A percentile compares a stretch with the other conserved stretches of the same genome.
phyloP scores from a whole-genome alignment of 2,113 vertebrate genomes.

The Rhynchomys soricoides region DNA sequence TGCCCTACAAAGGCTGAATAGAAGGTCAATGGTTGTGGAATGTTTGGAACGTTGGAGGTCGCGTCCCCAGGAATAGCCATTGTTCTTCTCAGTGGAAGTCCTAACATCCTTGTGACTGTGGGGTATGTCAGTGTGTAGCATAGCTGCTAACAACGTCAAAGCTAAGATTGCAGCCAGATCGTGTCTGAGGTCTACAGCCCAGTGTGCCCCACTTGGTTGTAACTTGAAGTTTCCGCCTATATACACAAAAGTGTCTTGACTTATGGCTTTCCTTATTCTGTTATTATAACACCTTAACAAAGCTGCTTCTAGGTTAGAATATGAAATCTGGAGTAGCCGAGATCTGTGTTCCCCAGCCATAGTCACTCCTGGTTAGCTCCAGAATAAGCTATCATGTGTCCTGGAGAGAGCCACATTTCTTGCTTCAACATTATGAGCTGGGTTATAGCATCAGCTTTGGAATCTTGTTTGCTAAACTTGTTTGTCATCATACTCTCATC shows the following conservation, averaged over 20 bases:
- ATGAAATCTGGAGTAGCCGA: no score
- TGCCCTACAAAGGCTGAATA: background rate
- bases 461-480: background rate
- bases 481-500: background rate
- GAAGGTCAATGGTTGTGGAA: background rate
- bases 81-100: background rate
- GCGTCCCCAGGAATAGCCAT: background rate
- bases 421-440: background rate
- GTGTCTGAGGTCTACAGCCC: no score
- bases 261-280: background rate
- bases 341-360: background rate
- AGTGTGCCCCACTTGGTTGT: background rate
- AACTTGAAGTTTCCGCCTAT: background rate
- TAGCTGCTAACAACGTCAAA: background rate
- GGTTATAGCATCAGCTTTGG: background rate
- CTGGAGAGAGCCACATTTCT: background rate
- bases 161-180: background rate
- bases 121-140: background rate
- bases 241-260: background rate
- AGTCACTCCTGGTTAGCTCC: background rate
- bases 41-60: background rate
- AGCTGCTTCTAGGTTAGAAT: background rate
- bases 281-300: background rate
- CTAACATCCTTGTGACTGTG: background rate
- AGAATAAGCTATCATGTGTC: background rate